phyloP scores from a whole-genome alignment of 2,888 invertebrate species.

The Lymantria monacha region DNA sequence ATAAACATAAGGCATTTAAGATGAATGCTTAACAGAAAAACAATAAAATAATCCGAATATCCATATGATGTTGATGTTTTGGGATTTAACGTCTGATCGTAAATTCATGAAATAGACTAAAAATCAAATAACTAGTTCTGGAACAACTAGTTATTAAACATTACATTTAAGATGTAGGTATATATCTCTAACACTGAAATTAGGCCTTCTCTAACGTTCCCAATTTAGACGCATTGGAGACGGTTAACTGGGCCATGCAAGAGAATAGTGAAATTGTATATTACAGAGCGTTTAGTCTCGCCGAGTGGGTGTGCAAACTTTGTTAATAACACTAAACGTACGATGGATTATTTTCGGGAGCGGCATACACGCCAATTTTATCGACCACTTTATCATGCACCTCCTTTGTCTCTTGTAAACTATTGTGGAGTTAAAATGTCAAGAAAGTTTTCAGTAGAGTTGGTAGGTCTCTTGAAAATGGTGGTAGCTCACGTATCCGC shows the following conservation, averaged over 20 bases:
- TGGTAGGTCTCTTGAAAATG: conserved; percentile 30
- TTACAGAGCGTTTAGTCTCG: conserved; percentile 34
- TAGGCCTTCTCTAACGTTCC: conserved; percentile 32
- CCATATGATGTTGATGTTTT: conserved; percentile 27
- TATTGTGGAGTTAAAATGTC: conserved; percentile 15
- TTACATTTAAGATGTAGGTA: conserved; percentile 41
- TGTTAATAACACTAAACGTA: conserved; percentile 50
- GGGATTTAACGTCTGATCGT: too few relatives aligned
- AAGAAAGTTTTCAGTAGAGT: conserved; percentile 11
- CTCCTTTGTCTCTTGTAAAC: conserved; percentile 20
- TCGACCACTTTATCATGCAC: conserved; percentile 31
- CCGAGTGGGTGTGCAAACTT: conserved; percentile 40
- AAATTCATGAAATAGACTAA: too few relatives aligned
- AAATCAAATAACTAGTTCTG: conserved; percentile 11
- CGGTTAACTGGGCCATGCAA: conserved; percentile 40
- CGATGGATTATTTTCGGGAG: conserved; percentile 46
- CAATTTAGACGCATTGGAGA: conserved; percentile 41
- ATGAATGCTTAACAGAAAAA: background rate
- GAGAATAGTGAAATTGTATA: conserved; percentile 44
- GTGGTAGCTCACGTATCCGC: conserved; percentile 32
- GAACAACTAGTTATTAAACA: conserved; percentile 35
- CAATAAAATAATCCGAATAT: conserved; percentile 12
- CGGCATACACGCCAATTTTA: conserved; percentile 44
- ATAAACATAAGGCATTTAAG: too few relatives aligned
- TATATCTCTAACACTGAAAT: conserved; percentile 35